A percentile compares a stretch with the other conserved stretches of the same genome.
These are phyloP conservation scores for Tetramorium parvispinum DNA, from an alignment of 1,140 invertebrate species.

Conservation along the genomic window DNA sequence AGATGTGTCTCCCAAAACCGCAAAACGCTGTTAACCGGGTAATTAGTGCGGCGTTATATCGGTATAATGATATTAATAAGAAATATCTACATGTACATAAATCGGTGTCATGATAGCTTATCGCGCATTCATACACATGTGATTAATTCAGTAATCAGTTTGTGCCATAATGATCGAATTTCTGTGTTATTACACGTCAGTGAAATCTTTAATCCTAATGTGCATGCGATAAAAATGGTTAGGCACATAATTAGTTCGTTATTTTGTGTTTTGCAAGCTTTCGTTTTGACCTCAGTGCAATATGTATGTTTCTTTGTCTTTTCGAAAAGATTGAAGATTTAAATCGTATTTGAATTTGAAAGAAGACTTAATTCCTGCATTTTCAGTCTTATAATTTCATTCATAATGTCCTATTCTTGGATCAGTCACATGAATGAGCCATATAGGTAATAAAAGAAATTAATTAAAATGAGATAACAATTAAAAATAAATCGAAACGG, in stretches of 20 bases:
- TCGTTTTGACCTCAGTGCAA: neutral
- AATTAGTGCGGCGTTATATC: neutral
- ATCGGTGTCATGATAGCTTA: slow-evolving; percentile 7
- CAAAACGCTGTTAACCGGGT: neutral
- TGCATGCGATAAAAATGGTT: neutral
- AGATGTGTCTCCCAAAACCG: neutral
- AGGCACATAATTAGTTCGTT: neutral
- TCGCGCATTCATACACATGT: slow-evolving; percentile 27
- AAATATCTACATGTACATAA: slow-evolving; percentile 16
- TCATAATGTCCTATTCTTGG: neutral
- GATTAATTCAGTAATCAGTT: slow-evolving; percentile 29
- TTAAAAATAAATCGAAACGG: neutral
- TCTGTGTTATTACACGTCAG: neutral
- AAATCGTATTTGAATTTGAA: neutral
- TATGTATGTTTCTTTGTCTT: neutral
- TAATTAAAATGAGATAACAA: neutral
- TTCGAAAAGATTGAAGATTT: neutral
- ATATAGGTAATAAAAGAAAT: neutral
- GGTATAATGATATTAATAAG: slow-evolving; percentile 27
- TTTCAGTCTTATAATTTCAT: neutral
- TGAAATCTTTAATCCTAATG: neutral
- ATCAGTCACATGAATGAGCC: neutral
- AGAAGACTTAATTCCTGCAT: neutral
- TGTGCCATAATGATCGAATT: slow-evolving; percentile 26
- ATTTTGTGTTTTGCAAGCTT: neutral